These are phyloP conservation scores for Stercorarius parasiticus DNA, from an alignment of 2,113 vertebrate genomes.

Conservation along the genomic window DNA sequence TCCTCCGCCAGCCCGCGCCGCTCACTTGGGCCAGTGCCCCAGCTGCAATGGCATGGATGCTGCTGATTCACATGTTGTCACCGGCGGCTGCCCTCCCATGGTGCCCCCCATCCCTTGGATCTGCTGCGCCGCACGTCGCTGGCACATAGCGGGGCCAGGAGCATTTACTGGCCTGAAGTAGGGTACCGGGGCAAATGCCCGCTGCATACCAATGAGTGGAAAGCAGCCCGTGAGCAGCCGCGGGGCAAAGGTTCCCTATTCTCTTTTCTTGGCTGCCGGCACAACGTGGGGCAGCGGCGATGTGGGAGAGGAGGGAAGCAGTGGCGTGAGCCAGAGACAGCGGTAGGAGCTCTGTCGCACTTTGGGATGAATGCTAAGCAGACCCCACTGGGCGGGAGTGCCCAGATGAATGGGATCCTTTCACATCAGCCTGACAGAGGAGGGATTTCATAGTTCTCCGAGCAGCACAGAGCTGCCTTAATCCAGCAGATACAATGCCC, in stretches of 20 bases:
- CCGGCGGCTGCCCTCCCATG: not conserved
- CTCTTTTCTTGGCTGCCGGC: slow-evolving; percentile 25
- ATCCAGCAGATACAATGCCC: slow-evolving; percentile 58
- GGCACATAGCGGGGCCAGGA: not conserved
- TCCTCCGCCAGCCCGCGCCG: accelerated
- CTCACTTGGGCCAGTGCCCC: accelerated
- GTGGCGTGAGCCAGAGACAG: not conserved
- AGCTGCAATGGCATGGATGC: not conserved
- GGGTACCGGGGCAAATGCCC: slow-evolving; percentile 49
- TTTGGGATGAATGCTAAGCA: slow-evolving; percentile 50
- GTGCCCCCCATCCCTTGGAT: not conserved
- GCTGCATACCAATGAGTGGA: not conserved
- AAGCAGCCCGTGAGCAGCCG: not conserved
- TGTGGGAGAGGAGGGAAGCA: slow-evolving; percentile 30
- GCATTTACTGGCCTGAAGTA: not conserved
- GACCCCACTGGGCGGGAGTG: slow-evolving; percentile 42
- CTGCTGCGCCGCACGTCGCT: not conserved
- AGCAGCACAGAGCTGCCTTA: slow-evolving; percentile 69
- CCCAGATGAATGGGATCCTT: slow-evolving; percentile 71
- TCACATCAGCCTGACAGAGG: slow-evolving; percentile 58
- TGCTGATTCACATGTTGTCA: slow-evolving; percentile 52
- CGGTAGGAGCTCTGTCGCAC: not conserved
- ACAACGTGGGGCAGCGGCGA: not conserved
- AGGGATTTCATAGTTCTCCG: slow-evolving; percentile 40
- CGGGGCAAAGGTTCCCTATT: not conserved